Base-by-base conservation (phyloP, 1,140 invertebrate species). In the Heliothis virescens region DNA sequence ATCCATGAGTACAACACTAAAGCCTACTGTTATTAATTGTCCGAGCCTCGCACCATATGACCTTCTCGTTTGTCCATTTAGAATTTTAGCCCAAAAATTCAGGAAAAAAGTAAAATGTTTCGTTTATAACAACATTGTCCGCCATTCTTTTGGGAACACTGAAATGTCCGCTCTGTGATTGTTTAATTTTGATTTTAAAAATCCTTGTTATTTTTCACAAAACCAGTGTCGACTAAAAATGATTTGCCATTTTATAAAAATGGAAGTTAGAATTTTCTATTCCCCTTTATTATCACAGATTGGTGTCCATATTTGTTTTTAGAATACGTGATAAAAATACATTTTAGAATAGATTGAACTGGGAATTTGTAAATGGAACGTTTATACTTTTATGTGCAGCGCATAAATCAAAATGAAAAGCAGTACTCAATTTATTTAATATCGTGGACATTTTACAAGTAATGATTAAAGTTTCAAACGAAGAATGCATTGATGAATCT, bases 131-230 rank as follows among this genome's bases (percentile, higher is more conserved):
- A 75, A 50, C 59, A 55, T 50, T 55, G 21, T 41, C 21, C 11
- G 41, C 29, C 29, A 60, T 60, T 47, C 55, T 60, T 47, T 18
- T 29, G 21, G 60, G 18, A 62, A 21, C 12, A 26, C 60, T 60
- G 15, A 63, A 77, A 50, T 77, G 29, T 77, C 18, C 59, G 29
- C 15, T 16, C 13, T 41, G 26, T 57, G 29, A 79, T 60, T 63
- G 60, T 82, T 79, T 74, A 18, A 74, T 74, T 74, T 60, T 41
- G 9, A 4, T 48, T 13, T 72, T 26, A 59, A 16, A 60, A 74
- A 74, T 26, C 12, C 55, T 13, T 48, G 3, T 9, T 41, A 41
- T 59, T 74, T 74, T 60, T 47, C 0, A 52, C 29, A 41, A 55
- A 29, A 48, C 48, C 48, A 29, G 12, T 74, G 12, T 3, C 71